Evolutionary conservation across 2,888 invertebrate genomes (phyloP).

Genomic region (Plebejus argus): DNA sequence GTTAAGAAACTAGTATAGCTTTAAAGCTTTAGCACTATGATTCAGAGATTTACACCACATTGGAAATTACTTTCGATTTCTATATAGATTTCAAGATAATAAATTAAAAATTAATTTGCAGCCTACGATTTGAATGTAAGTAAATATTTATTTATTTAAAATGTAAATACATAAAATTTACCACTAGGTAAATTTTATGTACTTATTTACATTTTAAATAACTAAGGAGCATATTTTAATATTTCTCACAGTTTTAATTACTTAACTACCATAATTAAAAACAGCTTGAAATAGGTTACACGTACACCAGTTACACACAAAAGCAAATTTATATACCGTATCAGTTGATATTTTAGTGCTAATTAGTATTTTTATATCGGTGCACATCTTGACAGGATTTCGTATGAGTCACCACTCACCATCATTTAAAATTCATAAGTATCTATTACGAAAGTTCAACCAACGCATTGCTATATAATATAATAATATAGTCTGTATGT

Average conservation of each 20-base stretch:
- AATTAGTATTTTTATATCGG: neutral
- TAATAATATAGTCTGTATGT: neutral
- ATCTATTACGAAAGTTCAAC: neutral
- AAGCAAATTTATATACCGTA: neutral
- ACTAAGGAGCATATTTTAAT: neutral
- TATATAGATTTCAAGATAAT: neutral
- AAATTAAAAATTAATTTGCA: neutral
- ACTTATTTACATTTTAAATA: neutral
- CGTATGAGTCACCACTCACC: neutral
- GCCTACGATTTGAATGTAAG: neutral
- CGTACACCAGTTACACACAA: neutral
- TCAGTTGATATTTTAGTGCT: neutral
- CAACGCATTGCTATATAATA: neutral
- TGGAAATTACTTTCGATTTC: neutral
- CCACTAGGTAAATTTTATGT: neutral
- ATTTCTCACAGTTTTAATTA: neutral
- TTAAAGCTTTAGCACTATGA: neutral
- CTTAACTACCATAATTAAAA: neutral
- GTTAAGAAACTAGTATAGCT: neutral
- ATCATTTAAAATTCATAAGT: neutral
- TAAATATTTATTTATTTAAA: neutral
- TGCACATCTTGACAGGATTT: neutral
- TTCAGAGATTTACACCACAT: neutral
- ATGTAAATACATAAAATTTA: neutral
- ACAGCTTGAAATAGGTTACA: neutral